These are phyloP conservation scores for Alloplasta piceator DNA, from an alignment of 2,888 invertebrate species.

Conservation along the genomic window DNA sequence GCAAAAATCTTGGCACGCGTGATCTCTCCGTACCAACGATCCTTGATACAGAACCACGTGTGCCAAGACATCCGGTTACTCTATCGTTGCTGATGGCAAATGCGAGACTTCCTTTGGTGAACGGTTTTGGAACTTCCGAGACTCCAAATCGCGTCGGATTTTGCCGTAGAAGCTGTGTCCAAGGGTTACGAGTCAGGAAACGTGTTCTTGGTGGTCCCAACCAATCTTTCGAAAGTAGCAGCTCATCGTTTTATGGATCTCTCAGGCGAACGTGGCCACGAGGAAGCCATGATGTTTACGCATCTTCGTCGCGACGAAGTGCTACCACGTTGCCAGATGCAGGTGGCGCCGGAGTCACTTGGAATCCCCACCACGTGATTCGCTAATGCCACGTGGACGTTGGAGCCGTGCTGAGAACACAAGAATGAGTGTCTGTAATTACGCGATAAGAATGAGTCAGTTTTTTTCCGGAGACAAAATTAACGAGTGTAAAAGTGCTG, in stretches of 20 bases:
- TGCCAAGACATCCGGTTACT: background rate
- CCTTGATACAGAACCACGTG: conserved; percentile 13
- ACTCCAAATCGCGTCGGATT: conserved; percentile 1
- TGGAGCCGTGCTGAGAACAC: too few relatives aligned
- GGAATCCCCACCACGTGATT: conserved; percentile 63
- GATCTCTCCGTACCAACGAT: conserved; percentile 12
- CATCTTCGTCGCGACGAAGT: conserved; percentile 11
- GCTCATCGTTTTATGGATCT: conserved; percentile 6
- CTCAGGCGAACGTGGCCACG: conserved; percentile 30
- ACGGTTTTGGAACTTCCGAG: too few relatives aligned
- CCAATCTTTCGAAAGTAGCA: too few relatives aligned
- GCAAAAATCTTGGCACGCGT: conserved; percentile 27
- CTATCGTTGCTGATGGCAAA: background rate
- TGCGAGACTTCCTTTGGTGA: too few relatives aligned
- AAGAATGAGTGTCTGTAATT: too few relatives aligned
- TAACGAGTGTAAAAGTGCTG: conserved; percentile 31
- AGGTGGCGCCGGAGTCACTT: conserved; percentile 58
- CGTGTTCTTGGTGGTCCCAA: too few relatives aligned
- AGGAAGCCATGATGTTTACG: conserved; percentile 30
- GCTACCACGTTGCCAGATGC: conserved; percentile 38
- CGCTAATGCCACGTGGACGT: conserved; percentile 48
- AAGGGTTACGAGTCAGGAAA: too few relatives aligned
- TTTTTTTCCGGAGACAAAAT: background rate
- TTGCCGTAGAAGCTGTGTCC: too few relatives aligned
- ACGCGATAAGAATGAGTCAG: too few relatives aligned